Evolutionary conservation across 2,888 invertebrate genomes (phyloP), one percentile per base, ranked within the genome.

Genomic region (Andrena camellia): DNA sequence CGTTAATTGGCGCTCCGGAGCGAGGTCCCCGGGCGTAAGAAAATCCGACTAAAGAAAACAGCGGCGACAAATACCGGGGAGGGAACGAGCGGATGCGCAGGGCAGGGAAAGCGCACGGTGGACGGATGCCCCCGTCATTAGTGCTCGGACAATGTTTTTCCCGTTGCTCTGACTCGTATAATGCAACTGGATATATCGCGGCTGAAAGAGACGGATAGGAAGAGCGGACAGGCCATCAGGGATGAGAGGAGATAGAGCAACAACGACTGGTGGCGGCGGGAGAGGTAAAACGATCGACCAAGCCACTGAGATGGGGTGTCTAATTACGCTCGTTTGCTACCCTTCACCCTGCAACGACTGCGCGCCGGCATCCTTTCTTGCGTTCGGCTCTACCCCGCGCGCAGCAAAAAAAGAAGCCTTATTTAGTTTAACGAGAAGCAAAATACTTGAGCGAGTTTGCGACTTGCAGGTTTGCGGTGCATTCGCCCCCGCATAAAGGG

Each of bases 321-420:
- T 90, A 90, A 90, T 90, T 89, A 90, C 88, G 81, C 87, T 90
- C 90, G 87, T 90, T 89, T 89, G 84, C 88, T 83, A 87, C 84
- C 84, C 83, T 82, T 83, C 87, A 59, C 68, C 63, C 71, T 59
- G 69, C 60, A 72, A 76, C 79, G 78, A 73, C 68, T 67, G 67
- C 42, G 63, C 59, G 29, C 42, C 54, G 35, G 64, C 81, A 79
- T 83, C 83, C 67, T 84, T 83, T 78, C 81, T 85, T 85, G 81
- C 81, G 73, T 74, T 77, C 23, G 10, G 70, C 68, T 81, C 78
- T 62, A 23, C 64, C 50, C 35, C 57, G 31, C 72, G 54, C 70
- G 64, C 60, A 69, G 17, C 42, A 42, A 42, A 86, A 85, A 77
- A 67, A 33, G 52, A 26, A 57, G 80, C 81, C 77, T 79, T 88